Percentiles rank a stretch among this genome's conserved stretches.
phyloP scores from a whole-genome alignment of 2,113 vertebrate genomes.

The Paradisaea rubra region DNA sequence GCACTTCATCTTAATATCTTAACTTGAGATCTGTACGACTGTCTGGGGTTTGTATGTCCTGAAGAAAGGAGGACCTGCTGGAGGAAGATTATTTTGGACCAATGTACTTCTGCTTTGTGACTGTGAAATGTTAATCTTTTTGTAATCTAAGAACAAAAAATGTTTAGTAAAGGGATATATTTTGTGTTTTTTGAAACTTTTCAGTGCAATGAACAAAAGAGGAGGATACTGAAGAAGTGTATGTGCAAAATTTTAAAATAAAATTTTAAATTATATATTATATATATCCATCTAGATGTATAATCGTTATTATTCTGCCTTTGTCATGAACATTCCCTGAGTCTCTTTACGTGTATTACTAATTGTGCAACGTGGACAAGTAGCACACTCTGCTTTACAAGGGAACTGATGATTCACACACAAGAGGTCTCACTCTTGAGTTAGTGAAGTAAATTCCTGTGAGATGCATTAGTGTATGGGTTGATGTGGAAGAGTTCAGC shows the following conservation, averaged over 20 bases:
- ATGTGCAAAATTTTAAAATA: conserved; percentile 76
- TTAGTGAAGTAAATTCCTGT: background rate
- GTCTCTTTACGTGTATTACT: background rate
- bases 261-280: conserved; percentile 75
- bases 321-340: background rate
- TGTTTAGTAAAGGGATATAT: conserved; percentile 80
- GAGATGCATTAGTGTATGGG: background rate
- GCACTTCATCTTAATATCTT: conserved; percentile 28
- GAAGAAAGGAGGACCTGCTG: conserved; percentile 48
- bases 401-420: background rate
- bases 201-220: conserved; percentile 76
- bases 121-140: conserved; percentile 83
- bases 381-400: background rate
- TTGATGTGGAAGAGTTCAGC: background rate
- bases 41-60: conserved; percentile 44
- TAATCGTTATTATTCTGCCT: background rate
- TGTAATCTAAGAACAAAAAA: conserved; percentile 77
- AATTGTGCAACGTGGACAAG: background rate
- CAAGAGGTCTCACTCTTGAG: background rate
- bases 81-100: conserved; percentile 57
- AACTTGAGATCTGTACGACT: conserved; percentile 34
- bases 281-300: conserved; percentile 42
- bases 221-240: conserved; percentile 68
- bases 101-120: conserved; percentile 77
- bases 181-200: conserved; percentile 81